Base-by-base conservation (phyloP, 1,140 invertebrate genomes). In the Anastrepha ludens region DNA sequence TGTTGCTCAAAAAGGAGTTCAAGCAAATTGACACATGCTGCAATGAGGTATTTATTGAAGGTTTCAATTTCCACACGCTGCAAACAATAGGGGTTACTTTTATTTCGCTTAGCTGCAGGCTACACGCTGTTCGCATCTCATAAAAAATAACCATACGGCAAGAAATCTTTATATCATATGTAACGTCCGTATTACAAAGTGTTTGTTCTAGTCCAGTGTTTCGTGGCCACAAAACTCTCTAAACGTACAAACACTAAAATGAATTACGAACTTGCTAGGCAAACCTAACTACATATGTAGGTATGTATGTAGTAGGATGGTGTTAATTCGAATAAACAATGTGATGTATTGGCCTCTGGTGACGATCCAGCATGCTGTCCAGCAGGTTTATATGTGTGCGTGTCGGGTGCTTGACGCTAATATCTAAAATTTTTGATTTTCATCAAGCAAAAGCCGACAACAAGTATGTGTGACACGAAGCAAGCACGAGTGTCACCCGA, bases 11-110 rank as follows among this genome's bases (percentile, higher is more conserved):
- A 62, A 62, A 58, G 4, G 41, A 74, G 44, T 74, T 39, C 17
- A 44, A n/a, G 44, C 44, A 17, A 62, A 55, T 81, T 81, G 50
- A 81, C 74, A 81, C 47, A 81, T 81, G n/a, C 74, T 81, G 47
- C 74, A 81, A 81, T 55, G 74, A 81, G 74, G 74, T 81, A 81
- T 81, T 81, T 81, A 81, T 81, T 81, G 50, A 81, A 50, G 74
- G 74, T 58, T 81, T 81, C 70, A 81, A 58, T 58, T 81, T 81
- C n/a, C 20, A 55, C 74, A 81, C n/a, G 47, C 74, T 4, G 47
- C 47, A 55, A 81, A 81, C 74, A 2, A 20, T 13, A 81, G 74
- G 74, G 74, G 74, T 81, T 81, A 81, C 74, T 81, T 81, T 20
- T 58, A 81, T 81, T 81, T 81, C 74, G 44, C 15, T 81, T 81